phyloP scores from a whole-genome alignment of 2,797 vertebrate genomes.

The Babyrousa celebensis region DNA sequence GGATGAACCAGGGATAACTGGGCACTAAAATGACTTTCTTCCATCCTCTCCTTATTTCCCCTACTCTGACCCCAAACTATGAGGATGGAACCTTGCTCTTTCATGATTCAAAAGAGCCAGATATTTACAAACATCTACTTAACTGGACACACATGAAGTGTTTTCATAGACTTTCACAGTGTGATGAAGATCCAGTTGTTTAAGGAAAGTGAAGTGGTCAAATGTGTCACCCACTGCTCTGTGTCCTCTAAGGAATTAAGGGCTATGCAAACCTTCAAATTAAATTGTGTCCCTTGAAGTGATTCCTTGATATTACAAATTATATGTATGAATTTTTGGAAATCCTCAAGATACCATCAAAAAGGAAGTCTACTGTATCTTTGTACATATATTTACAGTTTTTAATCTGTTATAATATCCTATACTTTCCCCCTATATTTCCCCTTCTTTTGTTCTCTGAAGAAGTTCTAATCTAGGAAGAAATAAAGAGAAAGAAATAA shows the following conservation, averaged over 20 bases:
- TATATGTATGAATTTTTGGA: not conserved
- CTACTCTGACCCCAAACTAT: not conserved
- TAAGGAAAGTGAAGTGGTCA: not conserved
- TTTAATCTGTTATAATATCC: not conserved
- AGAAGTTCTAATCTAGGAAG: not conserved
- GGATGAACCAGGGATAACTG: not conserved
- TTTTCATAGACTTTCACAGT: not conserved
- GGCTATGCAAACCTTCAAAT: not conserved
- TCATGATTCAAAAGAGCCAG: not conserved
- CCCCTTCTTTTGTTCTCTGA: not conserved
- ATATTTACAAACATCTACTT: no score
- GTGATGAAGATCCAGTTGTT: not conserved
- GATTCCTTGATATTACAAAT: conserved; percentile 20
- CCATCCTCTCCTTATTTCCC: not conserved
- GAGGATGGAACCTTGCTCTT: not conserved
- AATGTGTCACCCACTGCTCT: not conserved
- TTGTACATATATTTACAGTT: not conserved
- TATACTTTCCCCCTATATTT: not conserved
- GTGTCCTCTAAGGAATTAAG: not conserved
- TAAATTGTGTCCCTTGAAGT: not conserved
- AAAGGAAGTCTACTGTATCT: not conserved
- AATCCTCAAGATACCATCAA: not conserved
- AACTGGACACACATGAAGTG: not conserved
- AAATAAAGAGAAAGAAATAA: rapidly evolving
- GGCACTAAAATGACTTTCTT: not conserved